Evolutionary conservation across 2,113 vertebrate species (phyloP).

Genomic region (Apteryx owenii): DNA sequence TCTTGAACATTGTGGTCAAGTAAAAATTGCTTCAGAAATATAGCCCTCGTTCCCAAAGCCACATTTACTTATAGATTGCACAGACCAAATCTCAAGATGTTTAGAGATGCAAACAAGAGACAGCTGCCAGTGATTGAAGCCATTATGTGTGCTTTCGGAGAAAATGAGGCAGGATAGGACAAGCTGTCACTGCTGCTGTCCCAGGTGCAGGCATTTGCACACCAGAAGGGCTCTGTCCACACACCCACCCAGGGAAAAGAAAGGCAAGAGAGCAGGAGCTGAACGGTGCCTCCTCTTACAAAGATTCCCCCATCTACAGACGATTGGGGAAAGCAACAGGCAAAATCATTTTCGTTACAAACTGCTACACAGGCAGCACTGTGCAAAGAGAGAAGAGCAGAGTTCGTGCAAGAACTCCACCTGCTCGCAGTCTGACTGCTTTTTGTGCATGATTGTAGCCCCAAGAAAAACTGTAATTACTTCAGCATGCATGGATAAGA

Average conservation of each 20-base stretch:
- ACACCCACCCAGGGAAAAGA: background rate
- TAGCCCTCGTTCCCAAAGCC: background rate
- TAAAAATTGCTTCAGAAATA: background rate
- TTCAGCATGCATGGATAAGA: background rate
- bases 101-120: background rate
- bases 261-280: rapidly evolving
- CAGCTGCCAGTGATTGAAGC: background rate
- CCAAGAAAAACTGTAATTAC: background rate
- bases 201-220: background rate
- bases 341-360: background rate
- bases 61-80: background rate
- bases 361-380: background rate
- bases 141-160: background rate
- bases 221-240: background rate
- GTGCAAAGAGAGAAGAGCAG: background rate
- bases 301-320: background rate
- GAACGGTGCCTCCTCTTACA: background rate
- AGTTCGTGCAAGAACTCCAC: background rate
- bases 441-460: background rate
- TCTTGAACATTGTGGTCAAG: background rate
- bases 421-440: background rate
- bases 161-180: background rate
- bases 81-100: background rate
- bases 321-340: background rate
- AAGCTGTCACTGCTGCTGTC: background rate